phyloP scores from a whole-genome alignment of 2,888 invertebrate species.

The Glyphotaelius pellucidus region DNA sequence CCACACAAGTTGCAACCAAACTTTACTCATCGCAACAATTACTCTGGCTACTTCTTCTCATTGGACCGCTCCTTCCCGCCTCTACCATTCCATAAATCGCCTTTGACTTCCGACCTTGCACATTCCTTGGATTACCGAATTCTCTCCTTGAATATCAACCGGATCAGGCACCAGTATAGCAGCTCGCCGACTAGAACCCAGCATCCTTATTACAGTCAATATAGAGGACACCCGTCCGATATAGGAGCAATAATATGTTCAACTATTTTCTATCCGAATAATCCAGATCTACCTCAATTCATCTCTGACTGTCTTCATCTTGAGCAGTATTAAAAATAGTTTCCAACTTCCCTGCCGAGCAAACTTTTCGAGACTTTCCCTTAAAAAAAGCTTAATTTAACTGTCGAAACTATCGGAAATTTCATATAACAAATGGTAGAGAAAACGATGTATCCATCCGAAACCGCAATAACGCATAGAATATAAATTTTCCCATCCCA shows the following conservation, averaged over 20 bases:
- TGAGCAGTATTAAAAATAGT: conserved; percentile 32
- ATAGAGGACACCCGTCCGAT: too few relatives aligned
- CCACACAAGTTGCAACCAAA: too few relatives aligned
- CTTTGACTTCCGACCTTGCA: too few relatives aligned
- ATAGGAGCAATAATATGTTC: not conserved
- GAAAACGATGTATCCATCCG: conserved; percentile 14
- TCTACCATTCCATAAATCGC: too few relatives aligned
- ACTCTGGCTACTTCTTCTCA: too few relatives aligned
- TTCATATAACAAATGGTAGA: conserved; percentile 54
- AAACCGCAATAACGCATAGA: conserved; percentile 4
- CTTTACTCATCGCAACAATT: too few relatives aligned
- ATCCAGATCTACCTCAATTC: not conserved
- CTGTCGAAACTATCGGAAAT: conserved; percentile 62
- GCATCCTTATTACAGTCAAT: too few relatives aligned
- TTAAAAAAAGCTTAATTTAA: conserved; percentile 59
- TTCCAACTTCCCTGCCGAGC: conserved; percentile 1
- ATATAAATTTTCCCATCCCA: conserved; percentile 33
- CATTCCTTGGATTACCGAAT: too few relatives aligned
- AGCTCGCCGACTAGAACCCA: too few relatives aligned
- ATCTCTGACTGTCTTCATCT: conserved; percentile 19
- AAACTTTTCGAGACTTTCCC: conserved; percentile 17
- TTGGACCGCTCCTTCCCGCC: too few relatives aligned
- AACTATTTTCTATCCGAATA: not conserved
- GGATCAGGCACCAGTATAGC: too few relatives aligned
- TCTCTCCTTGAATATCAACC: too few relatives aligned